Percentiles rank a stretch among this genome's conserved stretches.
Evolutionary conservation across 2,888 invertebrate species (phyloP).

Genomic region (Xanthia togata): DNA sequence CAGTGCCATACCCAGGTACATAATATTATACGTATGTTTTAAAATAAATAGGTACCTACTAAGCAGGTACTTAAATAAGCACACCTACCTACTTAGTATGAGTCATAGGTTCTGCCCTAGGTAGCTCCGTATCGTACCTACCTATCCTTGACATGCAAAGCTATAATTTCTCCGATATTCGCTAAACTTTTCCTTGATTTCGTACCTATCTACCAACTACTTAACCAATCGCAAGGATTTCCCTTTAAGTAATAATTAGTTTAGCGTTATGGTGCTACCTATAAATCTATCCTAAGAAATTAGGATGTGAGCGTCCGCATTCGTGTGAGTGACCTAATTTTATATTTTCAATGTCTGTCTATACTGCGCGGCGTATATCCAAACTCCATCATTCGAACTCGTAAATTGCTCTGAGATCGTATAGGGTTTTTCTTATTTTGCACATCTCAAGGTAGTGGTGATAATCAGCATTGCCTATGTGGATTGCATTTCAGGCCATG

Average conservation of each 20-base stretch:
- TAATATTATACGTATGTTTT: neutral
- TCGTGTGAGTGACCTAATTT: slow-evolving; percentile 68
- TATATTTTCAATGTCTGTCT: slow-evolving; percentile 66
- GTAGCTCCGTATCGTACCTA: slow-evolving; percentile 36
- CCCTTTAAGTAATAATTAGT: slow-evolving; percentile 16
- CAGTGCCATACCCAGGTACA: neutral
- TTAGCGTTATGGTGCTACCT: slow-evolving; percentile 34
- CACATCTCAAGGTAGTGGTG: neutral
- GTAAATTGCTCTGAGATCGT: slow-evolving; percentile 47
- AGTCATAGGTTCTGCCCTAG: slow-evolving; percentile 55
- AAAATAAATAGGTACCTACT: slow-evolving; percentile 39
- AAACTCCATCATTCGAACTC: slow-evolving; percentile 47
- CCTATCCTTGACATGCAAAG: slow-evolving; percentile 49
- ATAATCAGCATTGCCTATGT: neutral
- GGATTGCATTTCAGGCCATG: neutral
- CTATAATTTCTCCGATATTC: slow-evolving; percentile 45
- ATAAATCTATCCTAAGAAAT: slow-evolving; percentile 59
- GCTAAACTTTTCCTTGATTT: slow-evolving; percentile 25
- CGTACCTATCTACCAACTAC: neutral
- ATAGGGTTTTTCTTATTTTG: slow-evolving; percentile 35
- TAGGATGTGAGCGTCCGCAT: slow-evolving; percentile 60
- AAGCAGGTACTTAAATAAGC: slow-evolving; percentile 9
- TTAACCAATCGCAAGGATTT: slow-evolving; percentile 15
- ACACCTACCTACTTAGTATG: slow-evolving; percentile 15
- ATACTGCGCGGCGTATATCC: slow-evolving; percentile 61